A percentile compares a stretch with the other conserved stretches of the same genome.
phyloP scores from a whole-genome alignment of 2,797 vertebrate species.

The Paramormyrops hopkinsi region DNA sequence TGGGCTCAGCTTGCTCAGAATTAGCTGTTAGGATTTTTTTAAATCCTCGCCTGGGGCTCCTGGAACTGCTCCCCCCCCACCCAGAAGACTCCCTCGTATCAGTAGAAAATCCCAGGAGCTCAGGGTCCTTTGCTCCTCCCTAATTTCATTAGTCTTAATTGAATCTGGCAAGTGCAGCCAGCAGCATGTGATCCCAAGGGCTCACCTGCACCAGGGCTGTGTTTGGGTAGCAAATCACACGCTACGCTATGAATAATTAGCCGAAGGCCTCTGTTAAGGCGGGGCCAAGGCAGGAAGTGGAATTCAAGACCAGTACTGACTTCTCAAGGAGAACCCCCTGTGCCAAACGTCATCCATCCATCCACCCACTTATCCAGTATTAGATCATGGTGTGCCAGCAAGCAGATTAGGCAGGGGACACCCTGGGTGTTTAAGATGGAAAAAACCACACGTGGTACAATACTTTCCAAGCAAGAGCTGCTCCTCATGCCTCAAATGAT shows the following conservation, averaged over 20 bases:
- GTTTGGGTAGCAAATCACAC: neutral
- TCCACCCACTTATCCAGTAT: neutral
- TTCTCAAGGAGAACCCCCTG: neutral
- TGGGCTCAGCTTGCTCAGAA: neutral
- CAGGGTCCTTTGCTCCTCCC: conserved; percentile 23
- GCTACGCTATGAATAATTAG: neutral
- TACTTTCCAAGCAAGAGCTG: neutral
- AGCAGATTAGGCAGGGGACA: neutral
- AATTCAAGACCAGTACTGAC: neutral
- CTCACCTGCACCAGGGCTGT: conserved; percentile 26
- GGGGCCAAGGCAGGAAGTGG: neutral
- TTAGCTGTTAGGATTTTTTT: neutral
- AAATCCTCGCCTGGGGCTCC: neutral
- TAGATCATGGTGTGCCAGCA: neutral
- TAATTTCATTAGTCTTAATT: conserved; percentile 54
- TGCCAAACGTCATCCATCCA: neutral
- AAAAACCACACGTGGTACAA: neutral
- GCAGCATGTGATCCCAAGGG: conserved; percentile 41
- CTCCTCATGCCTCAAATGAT: neutral
- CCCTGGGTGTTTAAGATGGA: neutral
- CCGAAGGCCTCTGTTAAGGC: neutral
- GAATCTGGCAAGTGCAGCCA: conserved; percentile 43
- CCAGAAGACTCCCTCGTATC: neutral
- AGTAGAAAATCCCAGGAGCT: conserved; percentile 39
- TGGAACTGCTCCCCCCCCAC: neutral